Conservation (phyloP, 1,140 invertebrate species). For the Lucilia cuprina region DNA sequence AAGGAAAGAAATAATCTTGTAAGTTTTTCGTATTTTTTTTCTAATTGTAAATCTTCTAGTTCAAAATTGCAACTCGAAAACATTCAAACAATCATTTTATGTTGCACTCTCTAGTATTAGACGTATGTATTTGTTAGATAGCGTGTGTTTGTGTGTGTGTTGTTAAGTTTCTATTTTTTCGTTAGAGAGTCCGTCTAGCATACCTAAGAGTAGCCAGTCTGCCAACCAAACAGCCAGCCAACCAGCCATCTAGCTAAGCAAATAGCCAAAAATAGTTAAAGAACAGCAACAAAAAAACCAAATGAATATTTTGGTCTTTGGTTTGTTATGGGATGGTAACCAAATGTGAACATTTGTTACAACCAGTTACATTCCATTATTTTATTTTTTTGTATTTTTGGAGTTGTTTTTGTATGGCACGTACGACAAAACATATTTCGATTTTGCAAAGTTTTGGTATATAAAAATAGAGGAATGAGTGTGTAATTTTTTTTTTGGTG, state of each 20-base stretch:
- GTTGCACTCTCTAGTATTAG: too few relatives aligned
- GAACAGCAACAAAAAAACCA: background rate
- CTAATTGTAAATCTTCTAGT: background rate
- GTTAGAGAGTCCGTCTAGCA: background rate
- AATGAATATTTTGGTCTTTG: background rate
- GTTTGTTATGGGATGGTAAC: too few relatives aligned
- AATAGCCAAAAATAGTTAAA: background rate
- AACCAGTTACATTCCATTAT: background rate
- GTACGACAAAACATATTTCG: background rate
- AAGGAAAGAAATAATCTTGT: background rate
- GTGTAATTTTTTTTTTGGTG: background rate
- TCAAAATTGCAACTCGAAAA: background rate
- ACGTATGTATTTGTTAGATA: background rate
- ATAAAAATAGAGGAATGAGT: background rate
- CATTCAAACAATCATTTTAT: background rate
- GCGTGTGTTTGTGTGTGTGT: background rate
- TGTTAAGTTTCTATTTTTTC: background rate
- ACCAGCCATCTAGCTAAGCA: background rate
- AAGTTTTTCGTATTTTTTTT: background rate
- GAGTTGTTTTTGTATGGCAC: background rate
- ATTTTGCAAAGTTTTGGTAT: background rate
- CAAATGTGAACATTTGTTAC: background rate
- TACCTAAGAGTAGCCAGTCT: background rate
- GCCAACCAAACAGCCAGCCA: background rate
- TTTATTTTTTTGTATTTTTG: too few relatives aligned